Conservation (phyloP, 2,888 invertebrate genomes). For the Heliconius ethilla region DNA sequence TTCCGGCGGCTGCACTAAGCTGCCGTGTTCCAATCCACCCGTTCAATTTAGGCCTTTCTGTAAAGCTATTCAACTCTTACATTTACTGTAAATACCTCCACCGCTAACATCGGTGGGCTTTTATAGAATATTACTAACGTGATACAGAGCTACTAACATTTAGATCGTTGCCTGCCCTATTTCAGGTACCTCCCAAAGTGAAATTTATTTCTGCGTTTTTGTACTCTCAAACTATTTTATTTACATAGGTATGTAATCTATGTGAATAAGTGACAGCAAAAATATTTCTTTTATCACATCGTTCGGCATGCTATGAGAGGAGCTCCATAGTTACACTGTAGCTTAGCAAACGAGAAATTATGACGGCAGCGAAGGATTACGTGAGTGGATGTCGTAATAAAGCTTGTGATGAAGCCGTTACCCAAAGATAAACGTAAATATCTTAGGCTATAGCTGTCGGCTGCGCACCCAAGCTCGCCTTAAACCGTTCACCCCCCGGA, state of each 20-base stretch:
- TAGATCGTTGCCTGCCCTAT: neutral
- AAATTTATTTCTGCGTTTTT: neutral
- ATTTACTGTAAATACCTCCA: constrained; percentile 55
- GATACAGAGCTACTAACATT: constrained; percentile 25
- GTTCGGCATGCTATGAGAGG: constrained; percentile 60
- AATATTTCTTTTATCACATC: constrained; percentile 15
- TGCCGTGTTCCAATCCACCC: constrained; percentile 73
- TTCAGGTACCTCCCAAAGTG: neutral
- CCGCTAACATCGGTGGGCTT: constrained; percentile 49
- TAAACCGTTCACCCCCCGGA: constrained; percentile 49
- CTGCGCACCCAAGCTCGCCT: constrained; percentile 54
- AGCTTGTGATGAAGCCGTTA: constrained; percentile 82
- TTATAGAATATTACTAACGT: constrained; percentile 41
- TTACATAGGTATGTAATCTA: neutral
- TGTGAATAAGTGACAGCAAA: neutral
- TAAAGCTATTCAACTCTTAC: constrained; percentile 64
- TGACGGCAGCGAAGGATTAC: constrained; percentile 80
- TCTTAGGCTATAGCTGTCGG: constrained; percentile 73
- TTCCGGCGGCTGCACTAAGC: constrained; percentile 81
- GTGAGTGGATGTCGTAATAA: constrained; percentile 83
- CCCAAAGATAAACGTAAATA: constrained; percentile 82
- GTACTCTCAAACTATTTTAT: neutral
- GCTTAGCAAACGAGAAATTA: constrained; percentile 79
- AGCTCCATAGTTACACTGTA: constrained; percentile 76
- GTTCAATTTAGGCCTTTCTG: constrained; percentile 77